phyloP scores from a whole-genome alignment of 2,888 invertebrate genomes.

The Andrena marginata region DNA sequence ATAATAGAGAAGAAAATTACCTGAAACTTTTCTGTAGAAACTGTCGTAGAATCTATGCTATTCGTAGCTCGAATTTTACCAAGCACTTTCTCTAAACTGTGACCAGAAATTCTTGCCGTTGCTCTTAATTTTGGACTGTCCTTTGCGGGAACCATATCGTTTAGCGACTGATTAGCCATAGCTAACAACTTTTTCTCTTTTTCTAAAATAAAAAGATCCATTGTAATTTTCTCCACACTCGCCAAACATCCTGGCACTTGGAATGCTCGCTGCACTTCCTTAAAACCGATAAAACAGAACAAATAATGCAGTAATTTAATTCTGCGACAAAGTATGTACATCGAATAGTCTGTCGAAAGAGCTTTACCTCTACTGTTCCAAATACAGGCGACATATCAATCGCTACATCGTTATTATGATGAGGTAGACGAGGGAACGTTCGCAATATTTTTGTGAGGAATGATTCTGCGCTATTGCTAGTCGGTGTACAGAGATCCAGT shows the following conservation, averaged over 20 bases:
- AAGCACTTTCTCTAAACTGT: constrained; percentile 82
- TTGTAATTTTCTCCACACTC: constrained; percentile 73
- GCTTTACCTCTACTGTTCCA: constrained; percentile 42
- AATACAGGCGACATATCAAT: constrained; percentile 89
- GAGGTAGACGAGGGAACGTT: constrained; percentile 88
- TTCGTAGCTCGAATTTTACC: constrained; percentile 77
- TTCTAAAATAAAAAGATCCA: constrained; percentile 78
- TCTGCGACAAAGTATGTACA: too few species aligned
- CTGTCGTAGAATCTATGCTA: constrained; percentile 64
- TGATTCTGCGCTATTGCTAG: constrained; percentile 88
- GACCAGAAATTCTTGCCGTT: constrained; percentile 81
- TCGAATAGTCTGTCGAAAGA: neutral
- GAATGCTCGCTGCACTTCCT: constrained; percentile 75
- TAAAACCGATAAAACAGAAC: constrained; percentile 21
- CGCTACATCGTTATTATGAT: constrained; percentile 88
- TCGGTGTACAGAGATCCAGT: constrained; percentile 88
- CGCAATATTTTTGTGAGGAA: constrained; percentile 88
- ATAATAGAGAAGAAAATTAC: constrained; percentile 59
- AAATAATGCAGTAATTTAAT: neutral
- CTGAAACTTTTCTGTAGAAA: constrained; percentile 74
- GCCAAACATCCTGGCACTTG: constrained; percentile 82
- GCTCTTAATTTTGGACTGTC: constrained; percentile 78
- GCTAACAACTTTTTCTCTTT: constrained; percentile 80
- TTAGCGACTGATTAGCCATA: constrained; percentile 77
- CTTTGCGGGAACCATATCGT: constrained; percentile 73